Evolutionary conservation across 2,797 vertebrate species (phyloP), one percentile per base, ranked within the genome.

Genomic region (Emys orbicularis): DNA sequence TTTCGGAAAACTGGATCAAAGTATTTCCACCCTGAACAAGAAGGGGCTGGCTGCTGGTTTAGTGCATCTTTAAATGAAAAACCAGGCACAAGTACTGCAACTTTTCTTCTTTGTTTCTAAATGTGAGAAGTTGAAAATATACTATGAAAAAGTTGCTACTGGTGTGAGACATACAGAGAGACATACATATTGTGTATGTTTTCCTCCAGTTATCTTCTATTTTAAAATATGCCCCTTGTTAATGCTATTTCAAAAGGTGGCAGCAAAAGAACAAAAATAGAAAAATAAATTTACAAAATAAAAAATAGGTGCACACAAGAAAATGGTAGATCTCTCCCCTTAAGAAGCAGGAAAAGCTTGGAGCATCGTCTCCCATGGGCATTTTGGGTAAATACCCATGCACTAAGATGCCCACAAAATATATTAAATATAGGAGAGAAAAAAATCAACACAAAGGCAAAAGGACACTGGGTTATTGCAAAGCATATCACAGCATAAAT

Each of bases 401-500:
- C 81, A 76, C 76, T 81, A 93, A 95, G 93, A 84, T 34, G 80
- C 84, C 96, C 95, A 96, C 97, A 96, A 92, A 90, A 97, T 94
- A 94, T 90, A 96, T 94, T 95, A 97, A 97, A 96, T 96, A 97
- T 97, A 94, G 94, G 89, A 95, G 87, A 79, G 81, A 83, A 82
- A 94, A 96, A 97, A 97, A 97, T 96, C 97, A 97, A 97, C 95
- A 97, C 97, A 98, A 98, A 98, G 98, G 97, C 98, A 97, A 98
- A 98, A 98, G 98, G 98, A 98, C 98, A 96, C 88, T 90, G 93
- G 90, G 97, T 59, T 95, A 97, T 96, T 97, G 94, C 97, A 97
- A 93, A 94, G 95, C 94, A 90, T 95, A 97, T 97, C 97, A 86
- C 27, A 44, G 96, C 89, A 97, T 98, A 98, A 98, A 98, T 98